These are phyloP conservation scores for Cherax quadricarinatus DNA, from an alignment of 1,140 invertebrate genomes.

Conservation along the genomic window DNA sequence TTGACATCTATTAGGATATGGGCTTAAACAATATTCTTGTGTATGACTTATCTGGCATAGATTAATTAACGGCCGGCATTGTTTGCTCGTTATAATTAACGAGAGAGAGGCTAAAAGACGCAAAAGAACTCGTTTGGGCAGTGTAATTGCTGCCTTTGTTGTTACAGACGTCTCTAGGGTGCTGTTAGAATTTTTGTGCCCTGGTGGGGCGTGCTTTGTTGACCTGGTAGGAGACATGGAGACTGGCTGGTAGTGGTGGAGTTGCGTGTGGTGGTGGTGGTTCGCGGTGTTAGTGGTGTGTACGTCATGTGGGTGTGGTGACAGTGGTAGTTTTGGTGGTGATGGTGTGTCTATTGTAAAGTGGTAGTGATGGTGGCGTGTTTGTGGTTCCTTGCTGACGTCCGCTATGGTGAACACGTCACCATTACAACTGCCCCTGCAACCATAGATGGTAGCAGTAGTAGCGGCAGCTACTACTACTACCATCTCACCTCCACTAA, in stretches of 20 bases:
- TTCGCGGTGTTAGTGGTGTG: too few relatives aligned
- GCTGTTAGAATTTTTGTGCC: conserved; percentile 24
- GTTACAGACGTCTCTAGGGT: conserved; percentile 30
- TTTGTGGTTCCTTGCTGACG: too few relatives aligned
- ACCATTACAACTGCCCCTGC: too few relatives aligned
- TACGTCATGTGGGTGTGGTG: too few relatives aligned
- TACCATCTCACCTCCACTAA: too few relatives aligned
- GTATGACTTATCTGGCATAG: conserved; percentile 18
- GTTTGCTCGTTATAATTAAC: conserved; percentile 16
- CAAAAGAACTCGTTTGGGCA: conserved; percentile 45
- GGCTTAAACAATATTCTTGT: neutral
- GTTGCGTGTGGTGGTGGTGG: neutral
- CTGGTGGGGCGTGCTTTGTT: conserved; percentile 2
- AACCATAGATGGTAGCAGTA: too few relatives aligned
- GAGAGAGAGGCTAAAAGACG: conserved; percentile 33
- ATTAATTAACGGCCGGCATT: conserved; percentile 30
- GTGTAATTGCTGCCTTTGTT: conserved; percentile 46
- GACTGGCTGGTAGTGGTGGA: neutral
- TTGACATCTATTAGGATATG: neutral
- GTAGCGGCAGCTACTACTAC: too few relatives aligned
- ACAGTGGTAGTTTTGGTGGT: too few relatives aligned
- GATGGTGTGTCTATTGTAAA: too few relatives aligned
- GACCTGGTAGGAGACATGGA: conserved; percentile 15
- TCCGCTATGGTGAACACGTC: too few relatives aligned
- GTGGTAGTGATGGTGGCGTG: too few relatives aligned